Conservation (phyloP, 2,888 invertebrate species). For the Brachyptera putata region DNA sequence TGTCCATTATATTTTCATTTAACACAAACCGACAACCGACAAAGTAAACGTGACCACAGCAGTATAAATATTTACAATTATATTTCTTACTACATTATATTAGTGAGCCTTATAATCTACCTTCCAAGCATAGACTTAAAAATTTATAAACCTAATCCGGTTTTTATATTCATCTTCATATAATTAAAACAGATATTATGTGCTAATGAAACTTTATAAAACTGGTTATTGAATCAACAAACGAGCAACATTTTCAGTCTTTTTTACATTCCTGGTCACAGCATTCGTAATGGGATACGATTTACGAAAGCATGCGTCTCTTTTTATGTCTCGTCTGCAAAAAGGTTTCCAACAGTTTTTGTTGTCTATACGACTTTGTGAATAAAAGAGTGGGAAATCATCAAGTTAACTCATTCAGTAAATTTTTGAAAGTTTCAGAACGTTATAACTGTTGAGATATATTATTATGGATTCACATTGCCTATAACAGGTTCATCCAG, state of each 20-base stretch:
- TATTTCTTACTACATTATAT: too few species aligned
- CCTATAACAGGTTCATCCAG: too few species aligned
- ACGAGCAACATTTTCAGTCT: background rate
- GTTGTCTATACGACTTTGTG: background rate
- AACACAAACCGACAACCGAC: background rate
- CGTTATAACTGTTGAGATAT: too few species aligned
- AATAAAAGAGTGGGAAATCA: background rate
- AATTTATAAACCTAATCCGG: background rate
- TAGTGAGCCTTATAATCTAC: background rate
- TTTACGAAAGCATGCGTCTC: background rate
- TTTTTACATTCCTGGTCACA: background rate
- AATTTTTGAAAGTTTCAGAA: background rate
- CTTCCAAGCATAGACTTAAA: background rate
- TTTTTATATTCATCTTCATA: background rate
- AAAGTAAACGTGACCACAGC: background rate
- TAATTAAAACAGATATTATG: slow-evolving; percentile 10
- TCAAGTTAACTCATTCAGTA: background rate
- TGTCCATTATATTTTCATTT: too few species aligned
- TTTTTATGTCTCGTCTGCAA: background rate
- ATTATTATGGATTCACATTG: too few species aligned
- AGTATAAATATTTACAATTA: background rate
- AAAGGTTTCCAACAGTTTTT: slow-evolving; percentile 4
- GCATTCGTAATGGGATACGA: background rate
- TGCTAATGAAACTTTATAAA: slow-evolving; percentile 4
- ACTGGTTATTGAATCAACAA: slow-evolving; percentile 10